A percentile compares a stretch with the other conserved stretches of the same genome.
phyloP scores from a whole-genome alignment of 2,113 vertebrate genomes.

The Salminus brasiliensis region DNA sequence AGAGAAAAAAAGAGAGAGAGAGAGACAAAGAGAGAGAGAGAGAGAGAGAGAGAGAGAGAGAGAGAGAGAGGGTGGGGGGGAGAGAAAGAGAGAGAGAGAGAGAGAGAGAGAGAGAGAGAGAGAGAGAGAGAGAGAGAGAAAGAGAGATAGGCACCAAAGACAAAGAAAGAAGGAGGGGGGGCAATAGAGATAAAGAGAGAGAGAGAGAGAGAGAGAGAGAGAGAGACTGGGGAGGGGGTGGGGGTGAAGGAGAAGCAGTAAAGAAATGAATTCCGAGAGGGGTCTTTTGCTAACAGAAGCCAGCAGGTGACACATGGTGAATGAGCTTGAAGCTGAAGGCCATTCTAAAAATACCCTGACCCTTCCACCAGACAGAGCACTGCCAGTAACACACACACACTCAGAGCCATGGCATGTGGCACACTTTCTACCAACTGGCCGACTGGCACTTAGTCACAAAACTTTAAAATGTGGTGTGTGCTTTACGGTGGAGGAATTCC shows the following conservation, averaged over 20 bases:
- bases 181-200: too few species aligned
- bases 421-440: conserved; percentile 43
- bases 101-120: background rate
- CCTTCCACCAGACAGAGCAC: conserved; percentile 45
- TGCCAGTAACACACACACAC: conserved; percentile 32
- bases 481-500: conserved; percentile 11
- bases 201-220: background rate
- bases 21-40: background rate
- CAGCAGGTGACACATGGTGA: conserved; percentile 58
- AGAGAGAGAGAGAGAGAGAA: conserved; percentile 48
- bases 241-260: background rate
- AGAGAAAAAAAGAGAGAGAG: background rate
- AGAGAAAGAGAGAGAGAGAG: background rate
- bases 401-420: conserved; percentile 29
- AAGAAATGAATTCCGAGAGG: conserved; percentile 36
- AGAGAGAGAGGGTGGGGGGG: background rate
- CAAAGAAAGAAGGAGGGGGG: background rate
- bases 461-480: conserved; percentile 19
- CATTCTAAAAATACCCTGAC: conserved; percentile 62
- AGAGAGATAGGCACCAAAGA: background rate
- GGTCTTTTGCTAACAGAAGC: conserved; percentile 44
- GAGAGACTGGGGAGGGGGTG: background rate
- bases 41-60: background rate
- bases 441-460: conserved; percentile 39
- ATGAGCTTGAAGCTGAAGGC: conserved; percentile 51